A percentile compares a stretch with the other conserved stretches of the same genome.
These are phyloP conservation scores for Catamblyrhynchus diadema DNA, from an alignment of 2,797 vertebrate species.

Conservation along the genomic window DNA sequence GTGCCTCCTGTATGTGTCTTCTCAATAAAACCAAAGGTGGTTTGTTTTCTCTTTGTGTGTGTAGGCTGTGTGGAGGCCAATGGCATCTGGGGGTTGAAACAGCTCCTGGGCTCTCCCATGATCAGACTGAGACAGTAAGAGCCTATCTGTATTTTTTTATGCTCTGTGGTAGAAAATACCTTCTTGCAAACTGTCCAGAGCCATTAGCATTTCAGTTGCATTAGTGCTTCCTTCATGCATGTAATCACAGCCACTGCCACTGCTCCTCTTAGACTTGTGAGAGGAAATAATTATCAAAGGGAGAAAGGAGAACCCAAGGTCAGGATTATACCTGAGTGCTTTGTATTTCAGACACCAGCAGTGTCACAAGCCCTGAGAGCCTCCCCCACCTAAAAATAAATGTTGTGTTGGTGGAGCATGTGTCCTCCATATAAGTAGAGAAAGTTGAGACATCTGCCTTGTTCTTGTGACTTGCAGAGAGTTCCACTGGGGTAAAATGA, in stretches of 20 bases:
- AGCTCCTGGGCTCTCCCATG: background rate
- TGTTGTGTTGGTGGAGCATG: accelerated
- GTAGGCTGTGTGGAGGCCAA: background rate
- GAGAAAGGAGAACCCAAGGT: background rate
- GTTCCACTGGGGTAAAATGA: background rate
- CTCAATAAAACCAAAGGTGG: background rate
- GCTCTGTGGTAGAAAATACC: background rate
- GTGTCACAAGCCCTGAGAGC: background rate
- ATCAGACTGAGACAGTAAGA: background rate
- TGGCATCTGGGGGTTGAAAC: background rate
- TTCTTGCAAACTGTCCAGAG: background rate
- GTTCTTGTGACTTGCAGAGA: background rate
- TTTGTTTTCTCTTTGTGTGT: background rate
- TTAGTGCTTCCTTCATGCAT: background rate
- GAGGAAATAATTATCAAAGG: background rate
- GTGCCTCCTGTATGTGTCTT: background rate
- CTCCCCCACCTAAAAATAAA: background rate
- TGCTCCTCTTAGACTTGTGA: background rate
- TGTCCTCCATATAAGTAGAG: background rate
- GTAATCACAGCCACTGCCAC: background rate
- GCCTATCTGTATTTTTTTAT: background rate
- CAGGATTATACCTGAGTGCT: background rate
- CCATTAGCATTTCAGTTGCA: background rate
- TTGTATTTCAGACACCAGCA: background rate
- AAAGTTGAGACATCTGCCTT: background rate